Evolutionary conservation across 2,797 vertebrate species (phyloP), one percentile per base, ranked within the genome.

Genomic region (Fundulus diaphanus): DNA sequence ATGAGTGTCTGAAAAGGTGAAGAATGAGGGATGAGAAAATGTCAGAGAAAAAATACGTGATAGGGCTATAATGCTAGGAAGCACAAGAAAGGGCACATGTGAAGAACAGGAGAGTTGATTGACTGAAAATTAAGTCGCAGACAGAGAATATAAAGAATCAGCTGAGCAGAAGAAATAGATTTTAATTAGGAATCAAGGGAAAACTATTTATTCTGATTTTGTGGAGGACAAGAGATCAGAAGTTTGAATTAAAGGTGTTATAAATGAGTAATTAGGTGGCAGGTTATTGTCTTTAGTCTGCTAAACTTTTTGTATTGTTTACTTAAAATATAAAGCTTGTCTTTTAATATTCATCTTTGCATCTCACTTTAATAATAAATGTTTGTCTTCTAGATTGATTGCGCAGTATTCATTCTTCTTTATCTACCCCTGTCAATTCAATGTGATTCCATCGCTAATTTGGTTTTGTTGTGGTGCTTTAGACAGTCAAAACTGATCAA

Each of bases 71-170:
- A 1, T 11, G 22, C 9, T 18, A 5, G 7, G 27, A 33, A 11
- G 18, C 56, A 35, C 35, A 15, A 40, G 33, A 51, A 57, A 66
- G 9, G 27, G 1, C 1, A 33, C 40, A 71, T 54, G 48, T 40
- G 74, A 37, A 0, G 31, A 35, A 40, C 37, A 31, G 44, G 49
- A 35, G 11, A 67, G 15, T 9, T 15, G 13, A 37, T 20, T 33
- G 73, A 49, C 27, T 52, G 51, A 16, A 57, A 67, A 71, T 69
- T 49, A 82, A 52, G 74, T 42, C 69, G 70, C 56, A 73, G 52
- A 67, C 0, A 18, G 24, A 54, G 54, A 66, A 71, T 42, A 46
- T 3, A 27, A 51, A 77, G 24, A 68, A 40, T 27, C 8, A 37
- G 63, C 31, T 56, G 49, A 31, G 22, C 18, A 37, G 65, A 69